These are phyloP conservation scores for Neoseiulus cucumeris DNA, from an alignment of 1,140 invertebrate species.

Conservation along the genomic window DNA sequence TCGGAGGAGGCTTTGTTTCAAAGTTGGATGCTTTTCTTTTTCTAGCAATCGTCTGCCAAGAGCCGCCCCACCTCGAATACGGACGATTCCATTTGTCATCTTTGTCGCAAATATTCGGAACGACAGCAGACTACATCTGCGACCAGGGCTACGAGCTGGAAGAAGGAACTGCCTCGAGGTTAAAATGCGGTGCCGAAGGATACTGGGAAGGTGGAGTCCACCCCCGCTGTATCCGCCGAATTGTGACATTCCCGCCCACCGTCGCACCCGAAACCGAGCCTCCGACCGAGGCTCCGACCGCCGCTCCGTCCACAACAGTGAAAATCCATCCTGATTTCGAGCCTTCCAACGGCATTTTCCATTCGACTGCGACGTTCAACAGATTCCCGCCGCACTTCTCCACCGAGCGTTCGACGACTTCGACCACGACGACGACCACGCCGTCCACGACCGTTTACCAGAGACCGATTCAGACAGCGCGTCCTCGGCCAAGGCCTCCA, in stretches of 20 bases:
- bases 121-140: conserved; percentile 52
- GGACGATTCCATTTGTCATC: conserved; percentile 41
- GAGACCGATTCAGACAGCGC: not conserved
- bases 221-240: conserved; percentile 32
- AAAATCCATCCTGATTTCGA: conserved; percentile 2
- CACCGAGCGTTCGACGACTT: conserved; percentile 7
- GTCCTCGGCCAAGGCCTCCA: not conserved
- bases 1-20: not conserved
- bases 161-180: conserved; percentile 36
- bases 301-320: not conserved
- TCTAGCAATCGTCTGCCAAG: conserved; percentile 50
- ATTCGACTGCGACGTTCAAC: conserved; percentile 10
- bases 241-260: not conserved
- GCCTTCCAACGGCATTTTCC: conserved; percentile 7
- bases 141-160: conserved; percentile 40
- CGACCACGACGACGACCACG: conserved; percentile 13
- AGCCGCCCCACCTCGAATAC: conserved; percentile 46
- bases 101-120: conserved; percentile 43
- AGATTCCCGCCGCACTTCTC: not conserved
- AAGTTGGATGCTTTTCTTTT: conserved; percentile 11
- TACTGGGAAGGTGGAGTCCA: conserved; percentile 55
- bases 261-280: conserved; percentile 11
- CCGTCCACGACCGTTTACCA: not conserved
- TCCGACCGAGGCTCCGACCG: not conserved
- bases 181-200: conserved; percentile 50